Percentiles rank a stretch among this genome's conserved stretches.
Evolutionary conservation across 2,113 vertebrate species (phyloP).

Genomic region (Hippoglossus stenolepis): DNA sequence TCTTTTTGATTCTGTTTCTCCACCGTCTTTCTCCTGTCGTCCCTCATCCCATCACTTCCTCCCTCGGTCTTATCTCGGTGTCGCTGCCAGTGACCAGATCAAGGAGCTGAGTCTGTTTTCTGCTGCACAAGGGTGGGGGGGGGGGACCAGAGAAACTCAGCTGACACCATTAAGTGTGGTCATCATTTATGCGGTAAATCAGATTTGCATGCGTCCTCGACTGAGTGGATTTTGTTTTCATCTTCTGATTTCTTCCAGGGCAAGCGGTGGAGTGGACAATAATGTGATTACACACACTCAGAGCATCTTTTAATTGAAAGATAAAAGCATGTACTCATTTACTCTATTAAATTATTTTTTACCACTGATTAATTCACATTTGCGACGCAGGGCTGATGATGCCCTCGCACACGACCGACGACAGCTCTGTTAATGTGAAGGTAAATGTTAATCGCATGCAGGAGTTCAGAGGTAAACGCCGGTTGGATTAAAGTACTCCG

Average conservation of each 20-base stretch:
- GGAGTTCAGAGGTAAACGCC: too few relatives aligned
- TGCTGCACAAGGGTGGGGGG: too few relatives aligned
- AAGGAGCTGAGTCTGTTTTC: not conserved
- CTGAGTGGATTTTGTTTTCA: slow-evolving; percentile 4
- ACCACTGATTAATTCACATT: not conserved
- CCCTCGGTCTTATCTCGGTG: not conserved
- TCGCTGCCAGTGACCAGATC: not conserved
- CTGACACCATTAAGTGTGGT: slow-evolving; percentile 10
- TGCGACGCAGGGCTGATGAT: too few relatives aligned
- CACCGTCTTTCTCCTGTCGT: slow-evolving; percentile 6
- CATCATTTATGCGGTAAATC: slow-evolving; percentile 19
- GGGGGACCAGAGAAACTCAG: not conserved
- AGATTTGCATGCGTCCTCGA: slow-evolving; percentile 1
- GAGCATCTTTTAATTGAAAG: not conserved
- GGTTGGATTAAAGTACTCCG: too few relatives aligned
- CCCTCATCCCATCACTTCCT: not conserved
- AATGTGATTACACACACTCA: slow-evolving; percentile 12
- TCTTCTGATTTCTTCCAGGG: not conserved
- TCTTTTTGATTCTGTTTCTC: not conserved
- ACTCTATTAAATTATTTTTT: not conserved
- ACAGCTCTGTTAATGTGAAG: too few relatives aligned
- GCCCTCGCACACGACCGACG: too few relatives aligned
- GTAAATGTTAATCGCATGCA: too few relatives aligned
- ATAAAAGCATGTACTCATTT: not conserved
- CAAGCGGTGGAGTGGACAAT: slow-evolving; percentile 3